Evolutionary conservation across 2,797 vertebrate species (phyloP).

Genomic region (Anguilla anguilla): DNA sequence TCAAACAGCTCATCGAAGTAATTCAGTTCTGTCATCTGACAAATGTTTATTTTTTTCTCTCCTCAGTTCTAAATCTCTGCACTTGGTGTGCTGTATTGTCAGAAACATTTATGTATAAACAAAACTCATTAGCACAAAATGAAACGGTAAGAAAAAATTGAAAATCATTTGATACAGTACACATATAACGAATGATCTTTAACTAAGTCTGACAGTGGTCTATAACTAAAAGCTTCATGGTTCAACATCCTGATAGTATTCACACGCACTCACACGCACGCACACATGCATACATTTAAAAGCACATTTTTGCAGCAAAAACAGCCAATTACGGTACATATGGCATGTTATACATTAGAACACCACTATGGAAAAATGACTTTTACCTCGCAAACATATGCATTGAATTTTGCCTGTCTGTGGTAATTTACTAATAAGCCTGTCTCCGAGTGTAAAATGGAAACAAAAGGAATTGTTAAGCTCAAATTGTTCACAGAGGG

Average conservation of each 20-base stretch:
- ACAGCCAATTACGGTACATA: neutral
- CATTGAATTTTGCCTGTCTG: neutral
- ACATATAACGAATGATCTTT: too few relatives aligned
- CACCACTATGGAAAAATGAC: neutral
- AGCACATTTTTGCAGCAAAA: neutral
- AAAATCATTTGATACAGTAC: too few relatives aligned
- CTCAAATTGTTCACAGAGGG: neutral
- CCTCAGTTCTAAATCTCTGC: neutral
- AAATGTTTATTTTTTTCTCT: neutral
- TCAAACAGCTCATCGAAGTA: neutral
- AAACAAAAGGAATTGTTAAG: neutral
- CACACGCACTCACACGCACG: too few relatives aligned
- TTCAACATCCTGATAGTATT: too few relatives aligned
- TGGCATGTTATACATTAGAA: neutral
- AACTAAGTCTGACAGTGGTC: too few relatives aligned
- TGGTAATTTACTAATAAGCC: neutral
- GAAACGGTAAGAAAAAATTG: neutral
- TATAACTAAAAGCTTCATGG: too few relatives aligned
- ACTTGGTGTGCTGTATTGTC: neutral
- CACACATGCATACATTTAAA: too few relatives aligned
- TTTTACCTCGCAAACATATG: neutral
- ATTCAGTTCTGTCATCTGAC: neutral
- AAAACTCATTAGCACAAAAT: neutral
- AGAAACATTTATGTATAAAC: neutral
- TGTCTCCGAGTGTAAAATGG: neutral